A percentile compares a stretch with the other conserved stretches of the same genome.
Evolutionary conservation across 2,797 vertebrate species (phyloP).

Genomic region (Crenichthys baileyi): DNA sequence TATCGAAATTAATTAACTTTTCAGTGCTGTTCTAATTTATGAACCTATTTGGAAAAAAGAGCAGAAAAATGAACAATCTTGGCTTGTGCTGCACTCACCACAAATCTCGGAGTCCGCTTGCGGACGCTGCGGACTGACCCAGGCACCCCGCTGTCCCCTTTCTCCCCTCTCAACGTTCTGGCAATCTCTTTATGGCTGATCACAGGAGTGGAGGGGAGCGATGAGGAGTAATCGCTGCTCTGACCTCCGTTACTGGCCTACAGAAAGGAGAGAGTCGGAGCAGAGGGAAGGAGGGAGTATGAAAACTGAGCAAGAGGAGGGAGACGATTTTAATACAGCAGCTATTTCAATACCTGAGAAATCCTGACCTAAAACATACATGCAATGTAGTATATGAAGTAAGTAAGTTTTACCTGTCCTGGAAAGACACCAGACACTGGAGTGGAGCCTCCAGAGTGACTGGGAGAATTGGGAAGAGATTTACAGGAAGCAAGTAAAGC

Average conservation of each 20-base stretch:
- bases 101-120: slow-evolving; percentile 88
- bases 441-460: slow-evolving; percentile 89
- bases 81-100: slow-evolving; percentile 69
- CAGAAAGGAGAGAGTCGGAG: slow-evolving; percentile 12
- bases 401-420: slow-evolving; percentile 76
- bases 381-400: neutral
- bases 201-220: slow-evolving; percentile 92
- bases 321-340: slow-evolving; percentile 25
- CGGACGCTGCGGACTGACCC: slow-evolving; percentile 88
- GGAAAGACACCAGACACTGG: slow-evolving; percentile 83
- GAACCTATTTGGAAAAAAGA: neutral
- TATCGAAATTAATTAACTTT: neutral
- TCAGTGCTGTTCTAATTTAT: neutral
- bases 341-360: slow-evolving; percentile 11
- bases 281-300: slow-evolving; percentile 1
- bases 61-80: neutral
- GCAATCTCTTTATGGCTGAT: slow-evolving; percentile 91
- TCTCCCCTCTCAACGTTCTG: slow-evolving; percentile 78
- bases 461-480: slow-evolving; percentile 92
- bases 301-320: slow-evolving; percentile 27
- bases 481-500: slow-evolving; percentile 90
- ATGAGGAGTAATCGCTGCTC: slow-evolving; percentile 93
- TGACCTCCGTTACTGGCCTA: slow-evolving; percentile 92
- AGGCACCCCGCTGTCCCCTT: slow-evolving; percentile 83
- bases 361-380: neutral